A percentile compares a stretch with the other conserved stretches of the same genome.
Conservation (phyloP, 1,140 invertebrate genomes). For the Drosophila nikananu region DNA sequence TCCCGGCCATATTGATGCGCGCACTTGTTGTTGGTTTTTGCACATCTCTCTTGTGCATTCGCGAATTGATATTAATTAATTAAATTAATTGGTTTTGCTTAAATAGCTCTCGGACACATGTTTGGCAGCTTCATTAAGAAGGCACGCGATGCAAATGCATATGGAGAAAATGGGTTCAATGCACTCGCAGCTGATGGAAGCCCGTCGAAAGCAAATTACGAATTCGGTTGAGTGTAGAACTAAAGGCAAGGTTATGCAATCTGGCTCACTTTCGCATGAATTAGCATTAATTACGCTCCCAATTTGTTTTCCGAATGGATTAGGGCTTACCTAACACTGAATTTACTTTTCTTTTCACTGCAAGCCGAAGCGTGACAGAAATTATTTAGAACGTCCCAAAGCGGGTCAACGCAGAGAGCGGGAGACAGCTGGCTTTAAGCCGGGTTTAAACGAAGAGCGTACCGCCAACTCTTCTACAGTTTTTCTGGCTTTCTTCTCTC, state of each 20-base stretch:
- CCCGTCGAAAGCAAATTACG: not conserved
- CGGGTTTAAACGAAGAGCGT: slow-evolving; percentile 8
- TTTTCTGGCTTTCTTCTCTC: slow-evolving; percentile 26
- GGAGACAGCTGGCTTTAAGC: not conserved
- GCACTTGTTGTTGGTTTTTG: slow-evolving; percentile 51
- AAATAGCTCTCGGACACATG: slow-evolving; percentile 35
- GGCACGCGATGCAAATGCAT: slow-evolving; percentile 37
- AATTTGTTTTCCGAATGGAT: slow-evolving; percentile 24
- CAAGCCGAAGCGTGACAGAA: slow-evolving; percentile 41
- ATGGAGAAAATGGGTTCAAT: slow-evolving; percentile 34
- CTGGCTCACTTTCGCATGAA: slow-evolving; percentile 16
- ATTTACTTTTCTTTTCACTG: slow-evolving; percentile 49
- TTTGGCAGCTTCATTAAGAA: slow-evolving; percentile 49
- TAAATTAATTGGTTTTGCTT: slow-evolving; percentile 55
- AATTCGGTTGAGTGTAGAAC: slow-evolving; percentile 19
- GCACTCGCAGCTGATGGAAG: slow-evolving; percentile 20
- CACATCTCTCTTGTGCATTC: slow-evolving; percentile 43
- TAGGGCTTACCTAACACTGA: slow-evolving; percentile 43
- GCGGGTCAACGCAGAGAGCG: slow-evolving; percentile 14
- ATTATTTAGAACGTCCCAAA: slow-evolving; percentile 47
- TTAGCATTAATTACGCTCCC: slow-evolving; percentile 34
- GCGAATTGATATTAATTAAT: slow-evolving; percentile 78
- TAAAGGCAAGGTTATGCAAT: slow-evolving; percentile 24
- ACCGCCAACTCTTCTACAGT: slow-evolving; percentile 18
- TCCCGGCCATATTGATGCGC: slow-evolving; percentile 43